Conservation (phyloP, 2,888 invertebrate species). For the Ceraclea dissimilis region DNA sequence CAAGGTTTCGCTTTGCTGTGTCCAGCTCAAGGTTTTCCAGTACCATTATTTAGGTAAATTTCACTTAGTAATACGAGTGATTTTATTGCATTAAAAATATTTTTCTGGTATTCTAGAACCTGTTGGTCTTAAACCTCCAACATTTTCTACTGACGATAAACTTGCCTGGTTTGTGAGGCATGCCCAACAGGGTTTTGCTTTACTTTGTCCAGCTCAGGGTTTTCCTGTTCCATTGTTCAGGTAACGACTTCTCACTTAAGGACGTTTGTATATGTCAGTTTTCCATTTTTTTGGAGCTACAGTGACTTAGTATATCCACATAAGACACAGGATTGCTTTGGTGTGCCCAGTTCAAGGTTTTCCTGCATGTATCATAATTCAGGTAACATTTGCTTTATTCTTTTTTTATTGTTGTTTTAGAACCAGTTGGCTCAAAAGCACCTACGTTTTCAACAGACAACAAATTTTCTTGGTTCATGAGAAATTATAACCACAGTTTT, state of each 20-base stretch:
- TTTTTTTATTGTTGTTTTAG: slow-evolving; percentile 28
- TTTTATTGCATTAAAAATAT: not conserved
- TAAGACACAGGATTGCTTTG: slow-evolving; percentile 39
- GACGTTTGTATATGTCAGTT: slow-evolving; percentile 22
- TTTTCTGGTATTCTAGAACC: slow-evolving; percentile 34
- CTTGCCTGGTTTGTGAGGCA: slow-evolving; percentile 50
- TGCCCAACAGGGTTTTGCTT: slow-evolving; percentile 44
- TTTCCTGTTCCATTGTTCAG: slow-evolving; percentile 67
- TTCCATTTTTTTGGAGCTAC: slow-evolving; percentile 39
- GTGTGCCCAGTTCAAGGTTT: slow-evolving; percentile 66
- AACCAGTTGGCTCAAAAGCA: slow-evolving; percentile 38
- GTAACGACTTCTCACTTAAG: slow-evolving; percentile 38
- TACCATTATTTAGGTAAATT: slow-evolving; percentile 60
- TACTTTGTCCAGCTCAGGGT: slow-evolving; percentile 64
- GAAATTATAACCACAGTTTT: slow-evolving; percentile 28
- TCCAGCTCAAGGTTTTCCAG: slow-evolving; percentile 65
- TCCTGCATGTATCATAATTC: slow-evolving; percentile 64
- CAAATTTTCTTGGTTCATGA: slow-evolving; percentile 31
- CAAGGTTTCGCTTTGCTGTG: slow-evolving; percentile 50
- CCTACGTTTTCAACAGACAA: slow-evolving; percentile 37
- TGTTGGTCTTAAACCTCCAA: slow-evolving; percentile 49
- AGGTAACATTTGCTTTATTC: slow-evolving; percentile 46
- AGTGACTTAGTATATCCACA: slow-evolving; percentile 35
- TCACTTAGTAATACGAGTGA: slow-evolving; percentile 26
- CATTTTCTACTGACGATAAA: slow-evolving; percentile 52